Evolutionary conservation across 2,797 vertebrate species (phyloP).

Genomic region (Epinephelus coioides): DNA sequence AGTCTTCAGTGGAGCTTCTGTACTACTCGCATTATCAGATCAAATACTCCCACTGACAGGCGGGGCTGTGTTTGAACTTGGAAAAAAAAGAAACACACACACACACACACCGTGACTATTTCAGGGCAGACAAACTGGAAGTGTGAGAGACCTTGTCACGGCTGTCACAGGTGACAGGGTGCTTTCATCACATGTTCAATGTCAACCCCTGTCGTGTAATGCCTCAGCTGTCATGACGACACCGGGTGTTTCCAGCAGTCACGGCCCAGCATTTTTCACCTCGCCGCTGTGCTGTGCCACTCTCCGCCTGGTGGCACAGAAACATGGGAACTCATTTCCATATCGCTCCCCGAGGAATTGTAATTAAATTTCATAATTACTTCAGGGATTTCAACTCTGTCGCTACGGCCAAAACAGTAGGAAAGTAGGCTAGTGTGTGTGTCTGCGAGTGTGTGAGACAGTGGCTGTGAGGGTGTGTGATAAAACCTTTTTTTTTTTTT

Average conservation of each 20-base stretch:
- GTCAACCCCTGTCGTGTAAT: conserved; percentile 42
- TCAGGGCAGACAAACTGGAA: conserved; percentile 20
- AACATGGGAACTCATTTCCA: conserved; percentile 75
- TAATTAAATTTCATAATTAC: conserved; percentile 89
- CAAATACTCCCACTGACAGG: not conserved
- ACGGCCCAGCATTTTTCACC: conserved; percentile 8
- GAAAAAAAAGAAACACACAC: not conserved
- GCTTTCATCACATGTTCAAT: conserved; percentile 51
- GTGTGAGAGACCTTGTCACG: conserved; percentile 32
- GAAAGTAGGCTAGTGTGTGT: conserved; percentile 74
- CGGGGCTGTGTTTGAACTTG: conserved; percentile 11
- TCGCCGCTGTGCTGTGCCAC: not conserved
- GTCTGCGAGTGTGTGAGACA: conserved; percentile 18
- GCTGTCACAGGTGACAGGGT: conserved; percentile 53
- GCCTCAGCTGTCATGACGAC: conserved; percentile 64
- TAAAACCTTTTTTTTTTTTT: conserved; percentile 24
- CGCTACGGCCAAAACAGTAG: conserved; percentile 64
- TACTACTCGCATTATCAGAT: conserved; percentile 19
- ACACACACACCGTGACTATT: not conserved
- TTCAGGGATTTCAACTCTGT: conserved; percentile 78
- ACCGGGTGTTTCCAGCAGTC: conserved; percentile 26
- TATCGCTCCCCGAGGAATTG: conserved; percentile 72
- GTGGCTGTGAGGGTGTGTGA: not conserved
- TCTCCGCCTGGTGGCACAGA: conserved; percentile 55
- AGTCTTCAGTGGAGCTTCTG: not conserved